These are phyloP conservation scores for Tribolium madens DNA, from an alignment of 1,140 invertebrate genomes.

Conservation along the genomic window DNA sequence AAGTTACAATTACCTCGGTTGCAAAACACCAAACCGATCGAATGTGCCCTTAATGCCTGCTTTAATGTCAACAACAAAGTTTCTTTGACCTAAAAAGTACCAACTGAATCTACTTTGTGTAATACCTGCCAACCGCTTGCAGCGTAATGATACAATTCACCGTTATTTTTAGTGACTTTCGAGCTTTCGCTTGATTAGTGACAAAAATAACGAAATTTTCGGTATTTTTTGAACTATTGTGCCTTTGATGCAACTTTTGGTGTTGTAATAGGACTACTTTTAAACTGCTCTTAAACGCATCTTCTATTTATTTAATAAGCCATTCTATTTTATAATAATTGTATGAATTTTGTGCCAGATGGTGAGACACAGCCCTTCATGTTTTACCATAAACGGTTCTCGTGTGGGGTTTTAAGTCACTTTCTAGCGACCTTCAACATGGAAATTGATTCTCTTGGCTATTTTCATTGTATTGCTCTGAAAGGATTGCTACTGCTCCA, in stretches of 20 bases:
- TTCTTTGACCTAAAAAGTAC: conserved; percentile 21
- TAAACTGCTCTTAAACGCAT: conserved; percentile 5
- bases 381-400: background rate
- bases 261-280: conserved; percentile 18
- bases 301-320: background rate
- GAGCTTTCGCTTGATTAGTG: background rate
- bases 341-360: background rate
- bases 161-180: conserved; percentile 26
- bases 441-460: background rate
- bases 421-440: background rate
- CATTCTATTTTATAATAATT: background rate
- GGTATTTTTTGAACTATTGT: background rate
- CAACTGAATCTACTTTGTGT: conserved; percentile 1
- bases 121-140: background rate
- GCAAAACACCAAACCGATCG: background rate
- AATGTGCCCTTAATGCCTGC: background rate
- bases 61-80: background rate
- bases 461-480: background rate
- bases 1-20: background rate
- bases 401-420: background rate
- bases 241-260: background rate
- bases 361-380: background rate
- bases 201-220: background rate
- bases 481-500: background rate
- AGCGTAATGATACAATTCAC: conserved; percentile 15